Conservation (phyloP, 2,113 vertebrate genomes). For the Egretta garzetta region DNA sequence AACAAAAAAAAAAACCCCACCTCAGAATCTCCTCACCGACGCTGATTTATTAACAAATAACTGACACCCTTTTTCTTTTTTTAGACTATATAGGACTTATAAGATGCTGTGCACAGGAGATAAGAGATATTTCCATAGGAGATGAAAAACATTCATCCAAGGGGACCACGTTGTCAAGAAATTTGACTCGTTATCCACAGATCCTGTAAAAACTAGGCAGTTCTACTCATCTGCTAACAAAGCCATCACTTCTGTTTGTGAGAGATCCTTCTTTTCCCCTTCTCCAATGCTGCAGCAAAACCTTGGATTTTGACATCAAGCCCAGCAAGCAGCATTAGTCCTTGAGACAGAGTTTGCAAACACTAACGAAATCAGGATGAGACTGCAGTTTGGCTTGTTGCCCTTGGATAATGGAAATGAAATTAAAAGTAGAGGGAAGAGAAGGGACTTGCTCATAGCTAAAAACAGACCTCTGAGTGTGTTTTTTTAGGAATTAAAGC, state of each 20-base stretch:
- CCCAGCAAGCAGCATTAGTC: conserved; percentile 36
- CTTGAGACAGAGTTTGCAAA: conserved; percentile 53
- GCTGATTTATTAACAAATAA: neutral
- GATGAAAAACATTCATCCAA: neutral
- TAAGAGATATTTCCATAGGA: neutral
- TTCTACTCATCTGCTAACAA: neutral
- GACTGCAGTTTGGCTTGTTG: conserved; percentile 64
- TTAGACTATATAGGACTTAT: neutral
- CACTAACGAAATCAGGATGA: conserved; percentile 62
- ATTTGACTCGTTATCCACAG: neutral
- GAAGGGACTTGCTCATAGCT: neutral
- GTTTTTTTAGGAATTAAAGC: neutral
- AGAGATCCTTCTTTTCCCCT: neutral
- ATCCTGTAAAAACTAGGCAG: neutral
- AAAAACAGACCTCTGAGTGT: neutral
- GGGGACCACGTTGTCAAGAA: neutral
- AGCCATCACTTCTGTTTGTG: neutral
- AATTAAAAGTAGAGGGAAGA: conserved; percentile 34
- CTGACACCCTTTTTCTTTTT: neutral
- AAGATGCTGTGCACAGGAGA: neutral
- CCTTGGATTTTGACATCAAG: conserved; percentile 38
- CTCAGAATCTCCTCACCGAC: neutral
- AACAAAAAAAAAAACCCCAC: neutral
- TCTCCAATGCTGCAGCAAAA: conserved; percentile 60
- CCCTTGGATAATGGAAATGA: conserved; percentile 38